phyloP scores from a whole-genome alignment of 2,888 invertebrate species.

The Meiosimyza platycephala region DNA sequence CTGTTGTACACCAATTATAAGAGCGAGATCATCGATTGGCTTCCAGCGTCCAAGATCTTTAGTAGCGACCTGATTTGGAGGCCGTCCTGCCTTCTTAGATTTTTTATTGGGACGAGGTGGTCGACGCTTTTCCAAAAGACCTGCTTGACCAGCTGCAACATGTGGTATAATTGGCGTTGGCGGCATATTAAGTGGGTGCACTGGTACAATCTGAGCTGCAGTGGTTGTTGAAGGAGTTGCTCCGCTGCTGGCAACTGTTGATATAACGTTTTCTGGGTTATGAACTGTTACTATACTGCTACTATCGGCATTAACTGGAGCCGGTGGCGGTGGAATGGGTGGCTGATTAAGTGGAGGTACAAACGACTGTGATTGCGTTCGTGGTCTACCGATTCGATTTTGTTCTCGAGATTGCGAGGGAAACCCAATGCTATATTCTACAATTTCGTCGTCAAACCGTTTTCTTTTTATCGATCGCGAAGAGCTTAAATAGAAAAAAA shows the following conservation, averaged over 20 bases:
- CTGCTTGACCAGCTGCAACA: conserved; percentile 8
- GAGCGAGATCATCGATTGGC: conserved; percentile 93
- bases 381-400: conserved; percentile 63
- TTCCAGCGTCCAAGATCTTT: conserved; percentile 96
- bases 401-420: conserved; percentile 68
- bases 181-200: conserved; percentile 40
- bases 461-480: conserved; percentile 94
- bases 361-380: conserved; percentile 69
- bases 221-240: conserved; percentile 41
- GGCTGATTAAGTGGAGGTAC: conserved; percentile 47
- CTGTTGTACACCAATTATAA: conserved; percentile 94
- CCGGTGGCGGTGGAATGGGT: conserved; percentile 38
- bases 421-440: conserved; percentile 86
- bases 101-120: conserved; percentile 52
- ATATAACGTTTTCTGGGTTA: conserved; percentile 2
- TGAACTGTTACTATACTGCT: neutral
- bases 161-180: conserved; percentile 41
- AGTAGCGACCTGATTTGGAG: conserved; percentile 71
- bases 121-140: conserved; percentile 47
- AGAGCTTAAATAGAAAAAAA: conserved; percentile 72
- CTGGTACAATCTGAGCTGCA: conserved; percentile 31
- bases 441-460: conserved; percentile 96
- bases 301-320: no score
- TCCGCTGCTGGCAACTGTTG: conserved; percentile 17
- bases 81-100: conserved; percentile 56